Base-by-base conservation (phyloP, 2,113 vertebrate species). In the Serinus canaria region DNA sequence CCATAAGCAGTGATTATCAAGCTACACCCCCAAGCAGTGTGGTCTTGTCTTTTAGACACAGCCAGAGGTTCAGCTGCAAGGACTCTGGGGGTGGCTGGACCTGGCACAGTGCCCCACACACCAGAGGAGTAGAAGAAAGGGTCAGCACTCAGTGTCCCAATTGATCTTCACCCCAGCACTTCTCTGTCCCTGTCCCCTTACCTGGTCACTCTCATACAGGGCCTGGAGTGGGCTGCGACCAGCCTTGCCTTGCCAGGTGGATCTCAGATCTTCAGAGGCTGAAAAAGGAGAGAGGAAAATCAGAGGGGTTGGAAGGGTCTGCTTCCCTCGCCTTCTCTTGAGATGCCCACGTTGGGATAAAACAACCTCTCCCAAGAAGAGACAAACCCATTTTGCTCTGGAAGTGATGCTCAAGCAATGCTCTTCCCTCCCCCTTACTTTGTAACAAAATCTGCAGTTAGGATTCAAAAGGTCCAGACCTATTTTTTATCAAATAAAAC, bases 181-280 rank as follows among this genome's bases (percentile, higher is more conserved):
- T 49, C 37, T 47, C 15, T 50, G 58, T 53, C 68, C 67, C 33
- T 43, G n/a, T 33, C 20, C 50, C 97, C 98, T 97, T 96, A 99
- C 99, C 98, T 99, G 98, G 77, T 99, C 98, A 30, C 98, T 97
- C 30, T 98, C 98, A 2, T 98, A 98, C 2, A 99, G 98, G 7
- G 96, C 93, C 97, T 99, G 98, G 22, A 99, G 98, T 9, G 99
- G 98, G 90, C 97, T 99, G 92, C 98, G 98, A 83, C 98, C 98
- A 1, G 97, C 97, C 85, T 98, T 98, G 28, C 96, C 90, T 30
- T 98, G 97, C 97, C 98, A 98, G 66, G 90, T 85, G 73, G 96
- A 94, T 73, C 95, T 88, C 83, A 98, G 53, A 0, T 97, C 94
- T 94, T 98, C 98, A 6, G 97, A 93, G 15, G 83, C 98, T 98